Evolutionary conservation across 2,797 vertebrate genomes (phyloP).

Genomic region (Lepilemur septentrionalis): DNA sequence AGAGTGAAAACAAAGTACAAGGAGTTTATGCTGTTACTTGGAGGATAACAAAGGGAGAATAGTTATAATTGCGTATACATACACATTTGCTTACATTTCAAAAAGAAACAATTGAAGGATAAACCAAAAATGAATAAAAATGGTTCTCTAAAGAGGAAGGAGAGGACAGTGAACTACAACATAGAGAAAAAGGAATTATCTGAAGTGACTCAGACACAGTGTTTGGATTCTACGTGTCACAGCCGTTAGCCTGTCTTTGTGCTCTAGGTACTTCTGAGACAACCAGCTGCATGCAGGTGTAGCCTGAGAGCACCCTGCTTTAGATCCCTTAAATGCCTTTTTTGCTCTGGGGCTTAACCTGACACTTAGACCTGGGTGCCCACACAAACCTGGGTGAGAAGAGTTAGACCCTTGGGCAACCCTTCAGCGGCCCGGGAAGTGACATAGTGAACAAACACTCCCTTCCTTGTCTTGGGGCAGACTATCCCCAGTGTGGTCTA

Average conservation of each 20-base stretch:
- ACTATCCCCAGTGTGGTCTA: fast-evolving
- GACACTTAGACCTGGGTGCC: background rate
- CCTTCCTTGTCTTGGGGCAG: background rate
- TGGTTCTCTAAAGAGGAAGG: background rate
- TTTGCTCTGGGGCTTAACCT: background rate
- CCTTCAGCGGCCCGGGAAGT: background rate
- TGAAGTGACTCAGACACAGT: background rate
- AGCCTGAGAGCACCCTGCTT: background rate
- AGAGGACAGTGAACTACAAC: too few species aligned
- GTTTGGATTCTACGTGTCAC: background rate
- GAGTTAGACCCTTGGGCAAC: background rate
- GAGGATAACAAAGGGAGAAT: background rate
- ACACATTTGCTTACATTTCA: background rate
- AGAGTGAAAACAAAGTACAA: fast-evolving
- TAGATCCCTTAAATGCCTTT: fast-evolving
- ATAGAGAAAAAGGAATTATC: too few species aligned
- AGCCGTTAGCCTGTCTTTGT: fast-evolving
- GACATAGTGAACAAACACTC: fast-evolving
- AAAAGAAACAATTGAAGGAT: background rate
- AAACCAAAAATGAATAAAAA: background rate
- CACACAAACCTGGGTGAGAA: background rate
- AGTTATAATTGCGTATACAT: fast-evolving
- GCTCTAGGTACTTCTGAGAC: background rate
- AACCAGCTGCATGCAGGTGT: fast-evolving
- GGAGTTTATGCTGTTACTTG: fast-evolving